Base-by-base conservation (phyloP, 2,888 invertebrate genomes). In the Horisme vitalbata region DNA sequence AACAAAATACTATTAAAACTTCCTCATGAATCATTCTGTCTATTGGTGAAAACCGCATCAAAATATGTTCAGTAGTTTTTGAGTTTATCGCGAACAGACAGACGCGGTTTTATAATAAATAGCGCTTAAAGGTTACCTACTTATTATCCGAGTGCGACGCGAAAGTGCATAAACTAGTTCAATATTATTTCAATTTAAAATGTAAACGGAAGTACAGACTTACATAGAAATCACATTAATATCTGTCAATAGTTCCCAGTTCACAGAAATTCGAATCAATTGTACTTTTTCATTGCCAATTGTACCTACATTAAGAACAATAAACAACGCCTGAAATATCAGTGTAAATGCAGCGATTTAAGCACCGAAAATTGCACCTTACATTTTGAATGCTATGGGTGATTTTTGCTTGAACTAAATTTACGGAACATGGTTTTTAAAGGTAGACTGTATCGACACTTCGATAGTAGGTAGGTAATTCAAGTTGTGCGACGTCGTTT, bases 201-300 rank as follows among this genome's bases (percentile, higher is more conserved):
- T 18, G 18, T 6, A 18, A 18, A 18, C 2, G 6, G 18, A 18
- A 1, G 18, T 18, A 4, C 18, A 18, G 6, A 18, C 6, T 2
- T 18, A 15, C 39, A 39, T 26, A 44, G 12, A 20, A 33, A 32
- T 31, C 30, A 32, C 12, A 36, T 31, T 24, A 32, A 41, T 26
- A 39, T 32, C 18, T 28, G 18, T 2, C 18, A 18, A 20, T 31
- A 10, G 26, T 32, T 32, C 18, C 11, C 15, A 7, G 4, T 45
- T 45, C 44, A 32, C 26, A 28, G 38, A 33, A 45, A 38, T 5
- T 23, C 9, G 10, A 34, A 34, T 45, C 38, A 45, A 34, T 45
- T 28, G 44, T 23, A 38, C 28, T 38, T 34, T 32, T 35, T 32
- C n/a, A 6, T 10, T 27, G n/a, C 5, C 3, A 21, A 45, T 27